Base-by-base conservation (phyloP, 2,888 invertebrate species). In the Phania funesta region DNA sequence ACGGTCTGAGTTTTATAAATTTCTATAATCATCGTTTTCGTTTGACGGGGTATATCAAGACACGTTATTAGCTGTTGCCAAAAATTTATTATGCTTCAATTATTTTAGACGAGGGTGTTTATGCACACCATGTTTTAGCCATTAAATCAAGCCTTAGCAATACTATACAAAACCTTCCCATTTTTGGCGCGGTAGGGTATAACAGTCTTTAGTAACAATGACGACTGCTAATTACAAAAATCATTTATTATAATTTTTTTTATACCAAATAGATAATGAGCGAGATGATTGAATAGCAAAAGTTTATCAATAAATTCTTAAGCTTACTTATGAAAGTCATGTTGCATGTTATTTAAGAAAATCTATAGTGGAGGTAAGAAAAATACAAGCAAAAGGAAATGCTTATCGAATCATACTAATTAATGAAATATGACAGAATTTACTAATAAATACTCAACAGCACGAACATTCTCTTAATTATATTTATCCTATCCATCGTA, bases 341-440 rank as follows among this genome's bases (percentile, higher is more conserved):
- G 38, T 13, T 26, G 32, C 29, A n/a, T 24, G 41, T 8, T 22
- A 9, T 35, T 18, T 4, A 7, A 46, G 20, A 1, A 58, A 67
- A 58, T 32, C 65, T 44, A 18, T 38, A 26, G 13, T n/a, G 6
- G 29, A 26, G 3, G 18, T 11, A 46, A 44, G 7, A 18, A 20
- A 35, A 20, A 5, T 18, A 24, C 3, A 64, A 18, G n/a, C n/a
- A 24, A 46, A n/a, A 32, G 3, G 16, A 41, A 54, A 58, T 26
- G 18, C 22, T 16, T 8, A 77, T 46, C 46, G 52, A 48, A 54
- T 56, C 20, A 13, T n/a, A 24, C 22, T 65, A 67, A 81, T 77
- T 81, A 73, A 81, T 81, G 38, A 46, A 67, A 67, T 73, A 77
- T 77, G 76, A 81, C 60, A 73, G 56, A 41, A 77, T 54, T 76